Conservation (phyloP, 2,113 vertebrate species). For the Melanerpes aurifrons region DNA sequence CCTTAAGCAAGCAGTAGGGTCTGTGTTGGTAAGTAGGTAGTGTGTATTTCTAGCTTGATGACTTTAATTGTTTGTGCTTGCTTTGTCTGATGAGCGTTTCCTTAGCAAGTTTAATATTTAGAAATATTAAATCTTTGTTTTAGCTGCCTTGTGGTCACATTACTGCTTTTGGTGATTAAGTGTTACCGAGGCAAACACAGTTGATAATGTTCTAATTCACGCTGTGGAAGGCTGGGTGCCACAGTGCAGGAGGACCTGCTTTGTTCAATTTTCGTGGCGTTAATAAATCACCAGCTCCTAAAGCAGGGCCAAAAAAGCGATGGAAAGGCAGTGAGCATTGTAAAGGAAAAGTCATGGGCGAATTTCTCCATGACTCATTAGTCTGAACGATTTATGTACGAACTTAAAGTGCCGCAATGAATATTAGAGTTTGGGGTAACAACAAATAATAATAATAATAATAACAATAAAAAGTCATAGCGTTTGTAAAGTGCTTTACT, state of each 20-base stretch:
- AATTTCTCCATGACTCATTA: conserved; percentile 78
- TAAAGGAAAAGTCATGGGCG: conserved; percentile 68
- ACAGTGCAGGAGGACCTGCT: conserved; percentile 73
- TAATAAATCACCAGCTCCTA: conserved; percentile 81
- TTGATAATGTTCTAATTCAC: conserved; percentile 78
- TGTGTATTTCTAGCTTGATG: conserved; percentile 68
- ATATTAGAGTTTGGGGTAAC: conserved; percentile 71
- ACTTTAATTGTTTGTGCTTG: conserved; percentile 73
- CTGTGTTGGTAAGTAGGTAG: conserved; percentile 65
- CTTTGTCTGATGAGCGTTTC: conserved; percentile 67
- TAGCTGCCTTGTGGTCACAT: conserved; percentile 70
- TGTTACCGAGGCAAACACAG: conserved; percentile 73
- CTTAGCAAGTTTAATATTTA: conserved; percentile 70
- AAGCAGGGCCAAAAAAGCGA: conserved; percentile 70
- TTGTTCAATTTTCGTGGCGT: conserved; percentile 80
- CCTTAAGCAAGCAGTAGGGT: conserved; percentile 72
- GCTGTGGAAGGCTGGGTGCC: conserved; percentile 76
- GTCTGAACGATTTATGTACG: conserved; percentile 75
- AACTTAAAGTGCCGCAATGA: conserved; percentile 56
- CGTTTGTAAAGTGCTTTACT: conserved; percentile 41
- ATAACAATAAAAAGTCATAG: not conserved
- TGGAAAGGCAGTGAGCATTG: conserved; percentile 67
- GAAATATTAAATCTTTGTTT: conserved; percentile 74
- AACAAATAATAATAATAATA: not conserved
- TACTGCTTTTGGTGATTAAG: conserved; percentile 75